Base-by-base conservation (phyloP, 1,140 invertebrate genomes). In the Drosophila ogumai region DNA sequence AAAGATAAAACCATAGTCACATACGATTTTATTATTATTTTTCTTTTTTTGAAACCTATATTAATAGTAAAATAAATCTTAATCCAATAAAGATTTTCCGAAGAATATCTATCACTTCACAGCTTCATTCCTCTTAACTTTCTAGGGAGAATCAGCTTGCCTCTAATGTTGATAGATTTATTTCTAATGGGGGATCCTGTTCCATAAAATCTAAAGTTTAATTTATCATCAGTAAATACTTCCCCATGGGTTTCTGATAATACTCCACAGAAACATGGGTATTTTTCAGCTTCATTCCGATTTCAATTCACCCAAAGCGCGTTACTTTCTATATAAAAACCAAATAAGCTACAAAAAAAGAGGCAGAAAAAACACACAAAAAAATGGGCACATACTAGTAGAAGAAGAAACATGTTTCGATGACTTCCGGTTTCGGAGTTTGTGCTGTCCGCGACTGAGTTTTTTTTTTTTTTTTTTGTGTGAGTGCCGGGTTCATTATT, bases 351-450 rank as follows among this genome's bases (percentile, higher is more conserved):
- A 44, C 12, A 31, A 25, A 49, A 65, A 17, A 17, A 40, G 7
- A 31, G 2, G n/a, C 9, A 36, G 36, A 9, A 50, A 15, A 22
- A 22, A 8, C 6, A 49, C 28, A 63, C 13, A 25, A 13, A 58
- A 25, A 58, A 65, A 43, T 60, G 61, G 61, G 54, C 31, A 63
- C 61, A 65, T 31, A 41, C 36, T 19, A 43, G 17, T 32, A 57
- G 61, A 72, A 61, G 49, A 43, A 55, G 72, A 77, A 60, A 77
- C 64, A 55, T 77, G 73, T 56, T 77, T 68, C 74, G 54, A 67
- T 41, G 63, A 59, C 74, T 77, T 77, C 74, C 74, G 74, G 74
- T 77, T 77, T 77, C 41, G 61, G 74, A 75, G 71, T 75, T 65
- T 65, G 44, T 34, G 65, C 28, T 49, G 60, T 32, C 44, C 44